These are phyloP conservation scores for Proterorhinus semilunaris DNA, from an alignment of 2,113 vertebrate genomes.

Conservation along the genomic window DNA sequence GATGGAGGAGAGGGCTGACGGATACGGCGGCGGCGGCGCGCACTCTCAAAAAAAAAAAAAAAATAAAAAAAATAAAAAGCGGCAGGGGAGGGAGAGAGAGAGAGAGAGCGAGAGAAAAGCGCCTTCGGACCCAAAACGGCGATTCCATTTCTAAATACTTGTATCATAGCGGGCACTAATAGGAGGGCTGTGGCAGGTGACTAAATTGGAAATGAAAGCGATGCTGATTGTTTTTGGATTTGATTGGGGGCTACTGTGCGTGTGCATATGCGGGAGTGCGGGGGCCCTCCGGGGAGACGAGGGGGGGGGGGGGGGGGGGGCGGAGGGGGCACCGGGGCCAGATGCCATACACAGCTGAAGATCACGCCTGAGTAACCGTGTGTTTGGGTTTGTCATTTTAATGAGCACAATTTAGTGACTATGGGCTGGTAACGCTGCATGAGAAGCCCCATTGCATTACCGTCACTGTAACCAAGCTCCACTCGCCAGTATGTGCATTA, in stretches of 20 bases:
- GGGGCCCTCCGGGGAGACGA: slow-evolving; percentile 54
- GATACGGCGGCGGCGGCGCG: slow-evolving; percentile 64
- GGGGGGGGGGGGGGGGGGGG: slow-evolving; percentile 68
- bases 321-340: slow-evolving; percentile 76
- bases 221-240: slow-evolving; percentile 81
- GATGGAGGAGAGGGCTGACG: slow-evolving; percentile 93
- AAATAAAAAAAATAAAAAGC: no score
- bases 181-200: slow-evolving; percentile 74
- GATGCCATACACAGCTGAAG: slow-evolving; percentile 83
- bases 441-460: slow-evolving; percentile 76
- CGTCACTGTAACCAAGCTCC: slow-evolving; percentile 68
- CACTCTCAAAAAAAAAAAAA: no score
- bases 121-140: slow-evolving; percentile 70
- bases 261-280: slow-evolving; percentile 24
- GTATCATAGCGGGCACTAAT: slow-evolving; percentile 77
- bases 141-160: slow-evolving; percentile 69
- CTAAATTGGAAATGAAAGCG: slow-evolving; percentile 80
- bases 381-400: slow-evolving; percentile 84
- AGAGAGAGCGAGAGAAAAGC: slow-evolving; percentile 23
- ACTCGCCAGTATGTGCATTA: slow-evolving; percentile 35
- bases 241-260: slow-evolving; percentile 61
- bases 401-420: slow-evolving; percentile 84
- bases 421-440: slow-evolving; percentile 71
- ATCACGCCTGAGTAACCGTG: slow-evolving; percentile 75
- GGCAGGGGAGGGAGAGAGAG: slow-evolving; percentile 71